Conservation (phyloP, 2,797 vertebrate genomes). For the Eulemur mongoz region DNA sequence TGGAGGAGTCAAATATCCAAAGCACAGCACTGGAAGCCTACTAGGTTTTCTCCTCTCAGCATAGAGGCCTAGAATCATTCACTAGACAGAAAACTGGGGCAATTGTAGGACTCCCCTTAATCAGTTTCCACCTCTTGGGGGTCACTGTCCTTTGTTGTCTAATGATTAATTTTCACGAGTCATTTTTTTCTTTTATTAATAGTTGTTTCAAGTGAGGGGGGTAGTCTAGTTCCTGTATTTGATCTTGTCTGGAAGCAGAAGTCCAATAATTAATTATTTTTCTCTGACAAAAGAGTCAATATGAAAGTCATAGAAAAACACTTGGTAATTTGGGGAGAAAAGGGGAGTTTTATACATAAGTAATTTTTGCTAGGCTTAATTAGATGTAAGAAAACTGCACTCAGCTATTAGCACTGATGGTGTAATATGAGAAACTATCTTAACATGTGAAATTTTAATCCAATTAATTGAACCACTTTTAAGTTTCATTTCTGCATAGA, state of each 20-base stretch:
- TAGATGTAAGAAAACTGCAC: background rate
- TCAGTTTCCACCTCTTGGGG: background rate
- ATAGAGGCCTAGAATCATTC: background rate
- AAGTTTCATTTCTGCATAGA: background rate
- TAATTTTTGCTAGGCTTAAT: conserved; percentile 66
- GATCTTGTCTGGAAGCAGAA: background rate
- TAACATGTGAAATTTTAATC: background rate
- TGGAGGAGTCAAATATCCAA: background rate
- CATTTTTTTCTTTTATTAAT: background rate
- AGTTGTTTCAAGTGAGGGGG: background rate
- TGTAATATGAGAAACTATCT: background rate
- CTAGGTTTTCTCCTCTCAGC: background rate
- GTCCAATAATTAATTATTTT: conserved; percentile 42
- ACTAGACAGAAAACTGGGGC: background rate
- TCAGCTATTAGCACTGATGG: background rate
- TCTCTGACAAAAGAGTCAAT: conserved; percentile 23
- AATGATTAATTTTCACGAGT: background rate
- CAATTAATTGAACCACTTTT: background rate
- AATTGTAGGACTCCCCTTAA: background rate
- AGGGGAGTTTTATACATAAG: conserved; percentile 53
- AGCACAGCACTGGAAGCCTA: background rate
- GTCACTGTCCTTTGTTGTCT: background rate
- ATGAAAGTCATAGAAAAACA: conserved; percentile 23
- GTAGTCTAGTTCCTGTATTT: background rate
- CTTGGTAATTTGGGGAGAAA: conserved; percentile 61